phyloP scores from a whole-genome alignment of 2,888 invertebrate genomes.

The Timandra comae region DNA sequence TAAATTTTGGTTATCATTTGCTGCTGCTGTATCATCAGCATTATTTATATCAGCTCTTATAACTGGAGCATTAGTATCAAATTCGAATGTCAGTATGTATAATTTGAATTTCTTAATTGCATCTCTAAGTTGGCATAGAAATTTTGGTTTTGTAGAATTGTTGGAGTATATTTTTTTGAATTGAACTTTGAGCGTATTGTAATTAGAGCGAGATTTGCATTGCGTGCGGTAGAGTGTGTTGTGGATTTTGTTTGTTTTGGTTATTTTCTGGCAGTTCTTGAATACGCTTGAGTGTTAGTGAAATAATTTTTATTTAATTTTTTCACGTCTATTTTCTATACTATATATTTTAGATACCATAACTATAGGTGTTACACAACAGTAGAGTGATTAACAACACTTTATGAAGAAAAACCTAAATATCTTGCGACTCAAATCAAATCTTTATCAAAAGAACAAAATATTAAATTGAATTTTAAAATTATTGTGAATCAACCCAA shows the following conservation, averaged over 20 bases:
- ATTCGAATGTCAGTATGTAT: constrained; percentile 16
- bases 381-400: no score
- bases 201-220: constrained; percentile 16
- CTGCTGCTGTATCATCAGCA: constrained; percentile 7
- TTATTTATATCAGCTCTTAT: constrained; percentile 6
- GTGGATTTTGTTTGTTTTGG: constrained; percentile 3
- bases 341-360: no score
- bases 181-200: not conserved
- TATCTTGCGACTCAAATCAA: no score
- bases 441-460: no score
- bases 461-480: no score
- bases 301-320: no score
- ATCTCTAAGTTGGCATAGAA: constrained; percentile 23
- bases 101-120: constrained; percentile 6
- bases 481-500: no score
- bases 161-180: constrained; percentile 27
- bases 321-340: no score
- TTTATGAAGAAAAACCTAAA: no score
- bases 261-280: constrained; percentile 18
- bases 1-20: constrained; percentile 20
- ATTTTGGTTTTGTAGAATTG: constrained; percentile 38
- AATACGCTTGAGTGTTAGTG: no score
- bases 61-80: constrained; percentile 12
- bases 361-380: no score
- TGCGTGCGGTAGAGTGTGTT: constrained; percentile 1